Evolutionary conservation across 1,140 invertebrate species (phyloP).

Genomic region (Marisa cornuarietis): DNA sequence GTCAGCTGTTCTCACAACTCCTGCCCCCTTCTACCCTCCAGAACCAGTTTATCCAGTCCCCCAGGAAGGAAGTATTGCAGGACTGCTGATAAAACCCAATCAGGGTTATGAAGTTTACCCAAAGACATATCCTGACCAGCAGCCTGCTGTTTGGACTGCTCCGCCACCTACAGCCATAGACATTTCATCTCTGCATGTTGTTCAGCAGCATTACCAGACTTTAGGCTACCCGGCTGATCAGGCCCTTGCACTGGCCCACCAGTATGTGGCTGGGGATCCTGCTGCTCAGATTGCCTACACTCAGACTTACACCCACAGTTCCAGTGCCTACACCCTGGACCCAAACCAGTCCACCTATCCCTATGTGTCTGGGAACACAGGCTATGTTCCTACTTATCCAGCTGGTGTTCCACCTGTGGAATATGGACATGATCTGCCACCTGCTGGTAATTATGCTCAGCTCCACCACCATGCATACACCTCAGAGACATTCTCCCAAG

Average conservation of each 20-base stretch:
- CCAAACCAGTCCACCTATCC: conserved; percentile 18
- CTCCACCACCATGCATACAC: neutral
- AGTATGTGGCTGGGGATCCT: neutral
- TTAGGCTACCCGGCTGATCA: conserved; percentile 20
- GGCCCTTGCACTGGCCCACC: conserved; percentile 5
- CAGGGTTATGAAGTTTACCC: neutral
- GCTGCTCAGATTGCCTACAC: neutral
- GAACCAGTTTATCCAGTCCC: too few species aligned
- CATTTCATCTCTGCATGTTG: conserved; percentile 1
- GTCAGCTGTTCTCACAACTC: too few species aligned
- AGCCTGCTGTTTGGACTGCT: neutral
- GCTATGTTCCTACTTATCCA: conserved; percentile 3
- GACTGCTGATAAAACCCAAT: too few species aligned
- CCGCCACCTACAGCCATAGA: neutral
- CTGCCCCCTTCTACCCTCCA: too few species aligned
- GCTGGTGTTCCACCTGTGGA: conserved; percentile 1
- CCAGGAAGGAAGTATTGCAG: too few species aligned
- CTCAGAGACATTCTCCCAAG: conserved; percentile 6
- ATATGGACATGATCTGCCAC: neutral
- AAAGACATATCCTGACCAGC: conserved; percentile 7
- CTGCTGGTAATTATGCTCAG: neutral
- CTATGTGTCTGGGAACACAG: conserved; percentile 1
- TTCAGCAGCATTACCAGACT: conserved; percentile 18
- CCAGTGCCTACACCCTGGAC: neutral
- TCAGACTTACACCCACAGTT: neutral